These are phyloP conservation scores for Chromobotia macracanthus DNA, from an alignment of 2,797 vertebrate species.

Conservation along the genomic window DNA sequence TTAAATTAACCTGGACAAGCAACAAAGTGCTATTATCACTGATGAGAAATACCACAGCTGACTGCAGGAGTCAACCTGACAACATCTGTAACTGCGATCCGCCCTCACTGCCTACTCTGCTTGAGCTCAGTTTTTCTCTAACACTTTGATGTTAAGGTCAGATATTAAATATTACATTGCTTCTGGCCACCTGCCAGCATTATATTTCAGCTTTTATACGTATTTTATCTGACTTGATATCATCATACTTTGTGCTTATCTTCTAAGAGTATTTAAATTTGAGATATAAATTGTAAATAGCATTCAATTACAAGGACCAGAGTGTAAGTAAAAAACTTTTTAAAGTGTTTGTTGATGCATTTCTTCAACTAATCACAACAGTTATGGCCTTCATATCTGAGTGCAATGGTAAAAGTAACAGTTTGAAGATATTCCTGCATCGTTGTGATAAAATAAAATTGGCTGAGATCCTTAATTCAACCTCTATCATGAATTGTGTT, in stretches of 20 bases:
- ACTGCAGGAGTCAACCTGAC: slow-evolving; percentile 61
- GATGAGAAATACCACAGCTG: slow-evolving; percentile 57
- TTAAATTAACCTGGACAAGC: background rate
- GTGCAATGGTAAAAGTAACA: background rate
- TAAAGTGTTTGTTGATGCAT: background rate
- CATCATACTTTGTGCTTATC: no score
- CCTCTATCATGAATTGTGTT: background rate
- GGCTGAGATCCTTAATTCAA: background rate
- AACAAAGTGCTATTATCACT: slow-evolving; percentile 44
- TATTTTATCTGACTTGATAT: background rate
- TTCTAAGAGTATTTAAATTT: background rate
- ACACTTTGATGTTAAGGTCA: background rate
- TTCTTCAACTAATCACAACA: background rate
- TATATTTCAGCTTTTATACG: background rate
- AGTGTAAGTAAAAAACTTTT: background rate
- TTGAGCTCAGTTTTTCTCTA: background rate
- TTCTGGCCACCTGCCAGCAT: background rate
- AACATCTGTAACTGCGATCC: background rate
- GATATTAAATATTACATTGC: background rate
- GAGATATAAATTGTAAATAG: background rate
- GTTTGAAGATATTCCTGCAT: no score
- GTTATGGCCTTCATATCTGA: background rate
- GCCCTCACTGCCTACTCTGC: background rate
- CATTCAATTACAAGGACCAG: background rate
- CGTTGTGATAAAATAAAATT: no score